Evolutionary conservation across 2,113 vertebrate genomes (phyloP).

Genomic region (Chamaea fasciata): DNA sequence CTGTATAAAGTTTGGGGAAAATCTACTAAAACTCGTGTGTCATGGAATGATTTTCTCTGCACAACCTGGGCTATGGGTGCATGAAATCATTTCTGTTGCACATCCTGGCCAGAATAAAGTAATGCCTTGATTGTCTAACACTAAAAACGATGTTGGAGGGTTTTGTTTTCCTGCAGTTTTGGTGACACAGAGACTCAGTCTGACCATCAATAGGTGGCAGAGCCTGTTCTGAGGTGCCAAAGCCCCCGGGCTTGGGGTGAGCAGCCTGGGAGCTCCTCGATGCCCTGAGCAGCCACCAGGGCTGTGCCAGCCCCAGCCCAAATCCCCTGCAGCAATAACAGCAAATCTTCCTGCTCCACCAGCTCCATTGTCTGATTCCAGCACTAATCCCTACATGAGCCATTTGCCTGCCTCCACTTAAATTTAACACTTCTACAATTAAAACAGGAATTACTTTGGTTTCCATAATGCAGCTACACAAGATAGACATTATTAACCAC

Average conservation of each 20-base stretch:
- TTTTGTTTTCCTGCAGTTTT: background rate
- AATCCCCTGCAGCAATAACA: background rate
- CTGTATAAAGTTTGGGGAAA: background rate
- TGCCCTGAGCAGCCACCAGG: background rate
- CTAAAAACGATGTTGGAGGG: background rate
- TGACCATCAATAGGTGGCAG: fast-evolving
- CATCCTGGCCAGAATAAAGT: background rate
- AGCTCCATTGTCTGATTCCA: background rate
- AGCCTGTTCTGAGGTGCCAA: background rate
- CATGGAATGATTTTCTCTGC: background rate
- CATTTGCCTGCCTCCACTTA: background rate
- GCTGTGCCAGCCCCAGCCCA: background rate
- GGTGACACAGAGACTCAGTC: fast-evolving
- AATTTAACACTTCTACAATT: background rate
- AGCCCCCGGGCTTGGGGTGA: background rate
- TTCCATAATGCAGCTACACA: background rate
- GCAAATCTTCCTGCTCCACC: background rate
- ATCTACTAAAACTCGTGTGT: background rate
- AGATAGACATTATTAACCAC: constrained; percentile 26
- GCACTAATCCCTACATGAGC: background rate
- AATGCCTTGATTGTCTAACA: background rate
- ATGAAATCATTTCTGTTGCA: background rate
- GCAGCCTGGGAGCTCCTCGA: background rate
- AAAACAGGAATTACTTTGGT: background rate
- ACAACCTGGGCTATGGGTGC: fast-evolving